Conservation (phyloP, 1,140 invertebrate species). For the Triops longicaudatus region DNA sequence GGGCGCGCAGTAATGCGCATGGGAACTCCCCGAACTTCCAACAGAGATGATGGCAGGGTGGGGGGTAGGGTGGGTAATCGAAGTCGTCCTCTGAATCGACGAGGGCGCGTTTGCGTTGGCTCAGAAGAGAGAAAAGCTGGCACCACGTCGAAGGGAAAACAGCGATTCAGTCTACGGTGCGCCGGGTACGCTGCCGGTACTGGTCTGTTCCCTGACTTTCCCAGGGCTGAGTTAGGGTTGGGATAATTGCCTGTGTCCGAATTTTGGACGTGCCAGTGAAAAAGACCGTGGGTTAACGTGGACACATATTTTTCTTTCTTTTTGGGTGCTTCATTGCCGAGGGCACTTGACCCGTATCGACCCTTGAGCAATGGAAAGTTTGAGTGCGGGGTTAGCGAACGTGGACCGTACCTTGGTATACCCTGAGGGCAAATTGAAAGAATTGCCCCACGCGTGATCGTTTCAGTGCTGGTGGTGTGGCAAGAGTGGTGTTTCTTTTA, state of each 20-base stretch:
- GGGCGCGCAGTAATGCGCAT: not conserved
- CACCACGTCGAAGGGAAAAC: not conserved
- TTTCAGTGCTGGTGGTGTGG: not conserved
- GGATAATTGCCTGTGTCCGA: no score
- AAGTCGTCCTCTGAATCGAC: not conserved
- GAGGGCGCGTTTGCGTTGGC: not conserved
- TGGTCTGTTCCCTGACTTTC: no score
- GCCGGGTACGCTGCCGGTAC: not conserved
- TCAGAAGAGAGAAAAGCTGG: not conserved
- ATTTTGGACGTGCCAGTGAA: no score
- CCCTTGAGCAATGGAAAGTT: no score
- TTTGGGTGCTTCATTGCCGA: no score
- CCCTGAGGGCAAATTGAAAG: constrained; percentile 1
- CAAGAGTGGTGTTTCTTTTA: no score
- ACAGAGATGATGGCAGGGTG: not conserved
- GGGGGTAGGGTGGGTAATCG: not conserved
- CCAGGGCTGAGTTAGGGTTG: no score
- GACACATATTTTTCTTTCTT: no score
- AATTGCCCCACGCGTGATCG: not conserved
- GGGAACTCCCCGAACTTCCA: not conserved
- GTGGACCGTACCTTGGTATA: constrained; percentile 18
- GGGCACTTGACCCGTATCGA: no score
- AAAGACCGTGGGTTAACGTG: no score
- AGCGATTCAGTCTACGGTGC: not conserved
- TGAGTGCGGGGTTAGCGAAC: not conserved